These are phyloP conservation scores for Drosophila tristis DNA, from an alignment of 1,140 invertebrate genomes.

Conservation along the genomic window DNA sequence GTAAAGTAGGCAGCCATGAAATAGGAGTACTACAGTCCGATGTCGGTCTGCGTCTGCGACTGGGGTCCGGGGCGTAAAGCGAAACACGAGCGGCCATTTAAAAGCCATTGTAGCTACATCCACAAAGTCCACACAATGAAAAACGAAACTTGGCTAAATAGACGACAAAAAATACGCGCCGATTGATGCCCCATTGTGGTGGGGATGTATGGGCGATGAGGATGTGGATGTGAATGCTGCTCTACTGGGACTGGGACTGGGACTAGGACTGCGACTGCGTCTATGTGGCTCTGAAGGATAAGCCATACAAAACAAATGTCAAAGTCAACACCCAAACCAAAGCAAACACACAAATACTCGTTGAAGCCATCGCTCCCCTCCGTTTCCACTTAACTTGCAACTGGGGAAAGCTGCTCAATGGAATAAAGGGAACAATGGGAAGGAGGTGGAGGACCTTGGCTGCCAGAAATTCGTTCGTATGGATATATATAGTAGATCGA, in stretches of 20 bases:
- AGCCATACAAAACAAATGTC: slow-evolving; percentile 80
- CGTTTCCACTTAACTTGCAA: slow-evolving; percentile 46
- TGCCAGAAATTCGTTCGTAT: slow-evolving; percentile 1
- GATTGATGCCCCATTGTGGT: slow-evolving; percentile 71
- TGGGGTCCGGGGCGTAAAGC: neutral
- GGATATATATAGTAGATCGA: slow-evolving; percentile 47
- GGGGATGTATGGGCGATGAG: neutral
- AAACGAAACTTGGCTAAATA: slow-evolving; percentile 79
- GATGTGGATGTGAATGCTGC: neutral
- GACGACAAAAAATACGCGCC: slow-evolving; percentile 69
- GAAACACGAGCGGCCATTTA: slow-evolving; percentile 65
- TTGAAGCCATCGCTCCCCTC: slow-evolving; percentile 9
- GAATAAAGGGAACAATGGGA: slow-evolving; percentile 46
- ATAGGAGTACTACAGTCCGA: slow-evolving; percentile 50
- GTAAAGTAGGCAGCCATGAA: slow-evolving; percentile 77
- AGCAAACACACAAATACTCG: slow-evolving; percentile 42
- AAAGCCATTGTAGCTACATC: slow-evolving; percentile 70
- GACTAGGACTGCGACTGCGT: neutral
- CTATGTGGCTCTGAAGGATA: slow-evolving; percentile 68
- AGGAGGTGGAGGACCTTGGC: slow-evolving; percentile 10
- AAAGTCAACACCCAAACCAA: slow-evolving; percentile 77
- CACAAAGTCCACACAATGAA: slow-evolving; percentile 75
- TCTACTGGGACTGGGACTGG: neutral
- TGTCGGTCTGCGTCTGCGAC: neutral
- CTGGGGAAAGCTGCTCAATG: slow-evolving; percentile 36